A percentile compares a stretch with the other conserved stretches of the same genome.
phyloP scores from a whole-genome alignment of 2,797 vertebrate species.

The Oophaga sylvatica region DNA sequence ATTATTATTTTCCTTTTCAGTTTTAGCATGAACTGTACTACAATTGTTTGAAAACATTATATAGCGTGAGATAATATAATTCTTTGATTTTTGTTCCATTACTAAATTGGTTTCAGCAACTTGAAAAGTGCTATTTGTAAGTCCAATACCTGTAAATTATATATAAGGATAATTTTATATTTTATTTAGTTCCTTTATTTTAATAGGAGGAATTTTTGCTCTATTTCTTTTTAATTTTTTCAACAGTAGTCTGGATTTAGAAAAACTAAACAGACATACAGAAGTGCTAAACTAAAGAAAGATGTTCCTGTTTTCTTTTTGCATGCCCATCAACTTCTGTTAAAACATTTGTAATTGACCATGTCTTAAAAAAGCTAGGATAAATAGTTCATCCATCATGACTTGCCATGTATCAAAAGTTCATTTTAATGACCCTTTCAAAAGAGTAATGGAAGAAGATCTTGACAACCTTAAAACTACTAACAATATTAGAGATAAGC shows the following conservation, averaged over 20 bases:
- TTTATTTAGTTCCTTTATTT: neutral
- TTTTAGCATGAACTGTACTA: neutral
- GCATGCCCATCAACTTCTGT: slow-evolving; percentile 44
- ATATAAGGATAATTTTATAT: neutral
- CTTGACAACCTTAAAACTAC: slow-evolving; percentile 26
- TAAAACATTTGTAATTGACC: slow-evolving; percentile 54
- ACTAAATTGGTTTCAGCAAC: neutral
- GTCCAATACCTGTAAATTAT: neutral
- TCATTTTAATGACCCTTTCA: slow-evolving; percentile 39
- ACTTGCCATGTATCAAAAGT: slow-evolving; percentile 44
- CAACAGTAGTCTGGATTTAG: slow-evolving; percentile 7
- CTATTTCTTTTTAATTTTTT: neutral
- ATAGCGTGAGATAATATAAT: neutral
- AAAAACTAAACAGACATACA: slow-evolving; percentile 19
- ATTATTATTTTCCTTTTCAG: neutral
- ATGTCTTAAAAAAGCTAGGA: slow-evolving; percentile 47
- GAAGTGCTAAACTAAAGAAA: slow-evolving; percentile 33
- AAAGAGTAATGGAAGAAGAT: slow-evolving; percentile 40
- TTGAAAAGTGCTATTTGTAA: neutral
- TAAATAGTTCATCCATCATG: slow-evolving; percentile 57
- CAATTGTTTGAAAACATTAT: neutral
- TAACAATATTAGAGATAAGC: neutral
- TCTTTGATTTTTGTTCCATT: neutral
- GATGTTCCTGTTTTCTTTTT: slow-evolving; percentile 38
- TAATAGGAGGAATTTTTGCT: neutral